A percentile compares a stretch with the other conserved stretches of the same genome.
These are phyloP conservation scores for Drosophila setosimentum DNA, from an alignment of 2,888 invertebrate species.

Conservation along the genomic window DNA sequence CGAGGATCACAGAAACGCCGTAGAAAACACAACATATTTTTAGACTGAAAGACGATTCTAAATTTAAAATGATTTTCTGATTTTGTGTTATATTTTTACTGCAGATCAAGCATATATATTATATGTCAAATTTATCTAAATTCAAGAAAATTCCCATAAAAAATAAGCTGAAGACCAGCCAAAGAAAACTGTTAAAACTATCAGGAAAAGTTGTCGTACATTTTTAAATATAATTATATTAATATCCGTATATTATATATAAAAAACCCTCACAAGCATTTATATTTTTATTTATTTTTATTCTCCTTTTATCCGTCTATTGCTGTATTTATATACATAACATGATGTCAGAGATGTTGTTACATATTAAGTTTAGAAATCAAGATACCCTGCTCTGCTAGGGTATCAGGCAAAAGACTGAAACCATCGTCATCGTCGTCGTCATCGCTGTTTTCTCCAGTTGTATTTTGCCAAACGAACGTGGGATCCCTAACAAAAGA, in stretches of 20 bases:
- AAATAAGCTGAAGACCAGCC: too few relatives aligned
- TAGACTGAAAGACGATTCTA: background rate
- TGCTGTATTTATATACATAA: too few relatives aligned
- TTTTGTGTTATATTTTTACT: background rate
- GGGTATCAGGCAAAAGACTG: background rate
- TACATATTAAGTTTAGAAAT: background rate
- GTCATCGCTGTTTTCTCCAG: slow-evolving; percentile 67
- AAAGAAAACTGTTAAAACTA: rapidly evolving
- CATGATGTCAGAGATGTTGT: rapidly evolving
- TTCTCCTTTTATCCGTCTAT: background rate
- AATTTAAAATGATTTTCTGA: background rate
- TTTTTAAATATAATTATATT: background rate
- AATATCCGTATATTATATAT: background rate
- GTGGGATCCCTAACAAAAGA: slow-evolving; percentile 77
- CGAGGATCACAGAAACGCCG: background rate
- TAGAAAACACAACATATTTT: background rate
- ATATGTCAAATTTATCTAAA: background rate
- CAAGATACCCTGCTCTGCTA: background rate
- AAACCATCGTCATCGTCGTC: slow-evolving; percentile 5
- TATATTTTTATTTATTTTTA: too few relatives aligned
- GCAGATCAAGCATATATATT: background rate
- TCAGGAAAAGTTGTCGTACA: background rate
- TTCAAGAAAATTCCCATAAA: background rate
- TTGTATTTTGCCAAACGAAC: slow-evolving; percentile 69
- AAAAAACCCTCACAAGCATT: too few relatives aligned